Base-by-base conservation (phyloP, 2,797 vertebrate species). In the Pagetopsis macropterus region DNA sequence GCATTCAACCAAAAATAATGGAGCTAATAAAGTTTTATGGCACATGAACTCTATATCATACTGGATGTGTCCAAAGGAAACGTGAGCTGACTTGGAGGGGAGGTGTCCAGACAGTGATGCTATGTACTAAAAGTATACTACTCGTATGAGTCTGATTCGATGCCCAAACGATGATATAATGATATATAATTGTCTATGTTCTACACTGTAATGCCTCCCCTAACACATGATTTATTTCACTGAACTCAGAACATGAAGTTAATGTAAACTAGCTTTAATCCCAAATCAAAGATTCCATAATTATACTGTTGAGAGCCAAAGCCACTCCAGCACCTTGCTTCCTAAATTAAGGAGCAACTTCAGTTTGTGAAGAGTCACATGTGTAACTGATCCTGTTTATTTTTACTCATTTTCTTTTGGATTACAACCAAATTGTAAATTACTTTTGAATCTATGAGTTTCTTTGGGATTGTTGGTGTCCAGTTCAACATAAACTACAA, bases 201-300 rank as follows among this genome's bases (percentile, higher is more conserved):
- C 21, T 83, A 82, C 83, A 84, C 87, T 89, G 85, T 89, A 85
- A 86, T 85, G 81, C 59, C 56, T 61, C 73, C 51, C 67, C 63
- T 33, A 19, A 46, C 58, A 51, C 45, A 66, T 72, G 37, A 56
- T 61, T 66, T 23, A 70, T 65, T 51, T 77, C 48, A 51, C 60
- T 73, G 12, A 79, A 84, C 67, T 80, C 49, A 75, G 60, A 87
- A 52, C 43, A 37, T 48, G n/a, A 63, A 33, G 41, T 78, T 41
- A 46, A 51, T 56, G 37, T 61, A 51, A 69, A 70, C 55, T 12
- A 17, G 0, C 2, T 65, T 65, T 31, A 79, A 73, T 31, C 23
- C 21, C 66, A 13, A 74, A 48, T 82, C 49, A 71, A 37, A 75
- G 40, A 77, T 70, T 41, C 49, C 52, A 62, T 59, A 50, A 57